Conservation (phyloP, 1,140 invertebrate genomes). For the Potamilus streckersoni region DNA sequence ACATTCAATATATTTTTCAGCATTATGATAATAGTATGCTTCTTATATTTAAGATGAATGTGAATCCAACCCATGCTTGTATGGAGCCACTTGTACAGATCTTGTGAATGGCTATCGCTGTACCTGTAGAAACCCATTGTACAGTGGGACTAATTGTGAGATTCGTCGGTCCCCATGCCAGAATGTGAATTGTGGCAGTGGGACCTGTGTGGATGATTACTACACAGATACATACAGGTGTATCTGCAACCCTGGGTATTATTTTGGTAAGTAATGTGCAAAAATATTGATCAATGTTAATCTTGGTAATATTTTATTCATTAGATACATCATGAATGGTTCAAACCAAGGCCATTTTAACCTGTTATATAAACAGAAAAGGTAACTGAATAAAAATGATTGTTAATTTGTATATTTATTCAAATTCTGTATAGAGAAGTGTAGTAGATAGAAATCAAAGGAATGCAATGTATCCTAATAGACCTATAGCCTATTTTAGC, state of each 20-base stretch:
- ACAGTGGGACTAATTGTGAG: conserved; percentile 26
- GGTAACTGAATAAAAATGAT: no score
- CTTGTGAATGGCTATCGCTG: conserved; percentile 43
- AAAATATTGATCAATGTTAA: no score
- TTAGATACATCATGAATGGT: no score
- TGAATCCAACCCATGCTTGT: conserved; percentile 89
- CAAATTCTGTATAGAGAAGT: no score
- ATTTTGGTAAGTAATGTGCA: conserved; percentile 12
- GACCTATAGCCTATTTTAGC: no score
- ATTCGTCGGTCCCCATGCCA: conserved; percentile 14
- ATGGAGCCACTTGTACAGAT: conserved; percentile 92
- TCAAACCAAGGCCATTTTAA: no score
- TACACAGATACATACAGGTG: not conserved
- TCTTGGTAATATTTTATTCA: no score
- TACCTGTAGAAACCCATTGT: conserved; percentile 22
- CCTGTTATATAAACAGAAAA: no score
- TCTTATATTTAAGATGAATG: conserved; percentile 71
- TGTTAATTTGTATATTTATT: no score
- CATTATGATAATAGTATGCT: not conserved
- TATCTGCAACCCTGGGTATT: conserved; percentile 17
- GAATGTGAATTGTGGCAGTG: conserved; percentile 10
- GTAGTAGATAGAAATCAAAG: no score
- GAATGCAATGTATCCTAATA: no score
- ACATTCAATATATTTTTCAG: no score
- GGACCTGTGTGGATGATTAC: conserved; percentile 16